Evolutionary conservation across 2,797 vertebrate genomes (phyloP).

Genomic region (Threskiornis aethiopicus): DNA sequence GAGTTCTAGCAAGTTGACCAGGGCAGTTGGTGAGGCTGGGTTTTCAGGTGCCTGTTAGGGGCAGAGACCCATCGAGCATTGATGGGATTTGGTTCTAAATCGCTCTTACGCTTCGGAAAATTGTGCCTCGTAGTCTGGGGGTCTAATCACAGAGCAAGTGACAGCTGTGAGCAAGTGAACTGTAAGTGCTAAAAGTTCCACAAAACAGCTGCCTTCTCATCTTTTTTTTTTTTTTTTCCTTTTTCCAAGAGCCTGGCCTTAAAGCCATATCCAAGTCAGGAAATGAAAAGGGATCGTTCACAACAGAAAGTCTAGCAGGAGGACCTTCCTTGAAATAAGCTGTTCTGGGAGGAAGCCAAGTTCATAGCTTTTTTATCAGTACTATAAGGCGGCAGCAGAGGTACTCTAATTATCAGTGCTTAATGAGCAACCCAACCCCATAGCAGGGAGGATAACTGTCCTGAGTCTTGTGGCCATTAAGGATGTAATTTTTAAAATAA

Average conservation of each 20-base stretch:
- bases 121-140: background rate
- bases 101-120: background rate
- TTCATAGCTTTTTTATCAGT: background rate
- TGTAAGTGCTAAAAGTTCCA: background rate
- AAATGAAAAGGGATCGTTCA: background rate
- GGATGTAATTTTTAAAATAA: background rate
- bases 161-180: background rate
- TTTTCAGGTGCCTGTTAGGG: background rate
- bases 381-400: background rate
- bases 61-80: background rate
- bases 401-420: background rate
- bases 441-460: background rate
- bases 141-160: background rate
- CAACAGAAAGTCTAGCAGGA: background rate
- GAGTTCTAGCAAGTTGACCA: background rate
- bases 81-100: background rate
- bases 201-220: background rate
- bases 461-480: background rate
- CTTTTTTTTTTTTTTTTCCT: background rate
- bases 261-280: background rate
- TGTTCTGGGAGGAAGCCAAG: background rate
- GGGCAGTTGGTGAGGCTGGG: background rate
- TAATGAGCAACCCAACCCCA: background rate
- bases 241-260: background rate
- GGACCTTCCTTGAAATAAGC: background rate